Percentiles rank a stretch among this genome's conserved stretches.
phyloP scores from a whole-genome alignment of 2,888 invertebrate species.

The Pristionchus mayeri region DNA sequence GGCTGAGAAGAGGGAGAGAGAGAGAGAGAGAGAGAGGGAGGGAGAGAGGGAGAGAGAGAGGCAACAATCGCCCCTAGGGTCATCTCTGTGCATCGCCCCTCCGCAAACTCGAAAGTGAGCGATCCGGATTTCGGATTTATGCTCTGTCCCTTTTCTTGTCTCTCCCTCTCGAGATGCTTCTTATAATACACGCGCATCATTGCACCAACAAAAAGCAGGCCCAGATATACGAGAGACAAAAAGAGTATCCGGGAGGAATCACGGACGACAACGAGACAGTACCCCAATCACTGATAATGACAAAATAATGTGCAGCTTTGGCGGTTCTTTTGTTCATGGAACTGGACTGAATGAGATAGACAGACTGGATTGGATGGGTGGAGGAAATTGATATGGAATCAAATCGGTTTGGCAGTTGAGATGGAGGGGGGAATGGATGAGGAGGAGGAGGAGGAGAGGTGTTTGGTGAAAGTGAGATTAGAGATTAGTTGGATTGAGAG shows the following conservation, averaged over 20 bases:
- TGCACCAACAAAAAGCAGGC: constrained; percentile 27
- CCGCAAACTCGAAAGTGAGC: constrained; percentile 44
- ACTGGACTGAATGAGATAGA: constrained; percentile 32
- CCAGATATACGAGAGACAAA: not conserved
- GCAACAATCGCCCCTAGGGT: constrained; percentile 41
- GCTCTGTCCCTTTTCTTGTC: not conserved
- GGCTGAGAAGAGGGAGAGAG: not conserved
- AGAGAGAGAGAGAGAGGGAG: constrained; percentile 4
- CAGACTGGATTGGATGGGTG: constrained; percentile 37
- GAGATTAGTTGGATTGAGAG: constrained; percentile 38
- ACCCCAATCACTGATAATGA: not conserved
- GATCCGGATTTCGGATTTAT: constrained; percentile 45
- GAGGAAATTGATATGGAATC: constrained; percentile 42
- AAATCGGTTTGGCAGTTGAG: constrained; percentile 46
- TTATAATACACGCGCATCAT: constrained; percentile 45
- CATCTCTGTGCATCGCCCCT: constrained; percentile 19
- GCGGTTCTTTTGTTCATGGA: constrained; percentile 26
- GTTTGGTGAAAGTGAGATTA: constrained; percentile 42
- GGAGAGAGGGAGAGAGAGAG: not conserved
- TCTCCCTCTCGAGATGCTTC: constrained; percentile 1
- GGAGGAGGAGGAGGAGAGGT: not conserved
- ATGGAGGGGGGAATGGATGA: not conserved
- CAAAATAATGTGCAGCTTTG: not conserved
- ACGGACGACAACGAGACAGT: not conserved
- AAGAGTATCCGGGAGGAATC: not conserved